Percentiles rank a stretch among this genome's conserved stretches.
phyloP scores from a whole-genome alignment of 2,113 vertebrate species.

The Vicugna pacos region DNA sequence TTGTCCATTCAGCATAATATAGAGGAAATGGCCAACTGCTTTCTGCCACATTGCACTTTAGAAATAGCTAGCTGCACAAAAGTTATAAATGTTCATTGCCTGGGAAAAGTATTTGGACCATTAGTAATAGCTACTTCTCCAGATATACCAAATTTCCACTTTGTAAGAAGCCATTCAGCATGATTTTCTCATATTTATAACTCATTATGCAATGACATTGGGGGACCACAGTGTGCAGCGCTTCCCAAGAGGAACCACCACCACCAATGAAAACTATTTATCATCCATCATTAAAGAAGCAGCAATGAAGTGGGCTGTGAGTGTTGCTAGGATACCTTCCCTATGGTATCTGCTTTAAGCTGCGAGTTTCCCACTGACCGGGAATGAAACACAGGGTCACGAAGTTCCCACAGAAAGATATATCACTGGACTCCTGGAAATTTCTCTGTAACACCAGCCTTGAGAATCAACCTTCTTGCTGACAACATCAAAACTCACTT shows the following conservation, averaged over 20 bases:
- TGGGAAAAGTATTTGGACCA: background rate
- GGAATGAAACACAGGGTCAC: background rate
- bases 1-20: background rate
- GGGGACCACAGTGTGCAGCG: background rate
- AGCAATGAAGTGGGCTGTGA: background rate
- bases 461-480: background rate
- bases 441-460: background rate
- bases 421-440: background rate
- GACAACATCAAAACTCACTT: background rate
- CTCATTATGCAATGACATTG: slow-evolving; percentile 58
- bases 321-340: background rate
- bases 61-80: slow-evolving; percentile 38
- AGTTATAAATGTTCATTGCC: slow-evolving; percentile 14
- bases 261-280: background rate
- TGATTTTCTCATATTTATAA: slow-evolving; percentile 33
- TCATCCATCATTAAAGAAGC: background rate
- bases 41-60: background rate
- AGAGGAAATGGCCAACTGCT: slow-evolving; percentile 42
- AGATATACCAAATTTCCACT: slow-evolving; percentile 46
- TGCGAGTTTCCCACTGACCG: background rate
- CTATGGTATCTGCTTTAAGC: background rate
- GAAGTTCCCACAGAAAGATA: background rate
- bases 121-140: slow-evolving; percentile 48
- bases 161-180: background rate
- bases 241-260: slow-evolving; percentile 38